A percentile compares a stretch with the other conserved stretches of the same genome.
Conservation (phyloP, 92 coral and sea anemone species). For the Epizoanthus illoricatus region DNA sequence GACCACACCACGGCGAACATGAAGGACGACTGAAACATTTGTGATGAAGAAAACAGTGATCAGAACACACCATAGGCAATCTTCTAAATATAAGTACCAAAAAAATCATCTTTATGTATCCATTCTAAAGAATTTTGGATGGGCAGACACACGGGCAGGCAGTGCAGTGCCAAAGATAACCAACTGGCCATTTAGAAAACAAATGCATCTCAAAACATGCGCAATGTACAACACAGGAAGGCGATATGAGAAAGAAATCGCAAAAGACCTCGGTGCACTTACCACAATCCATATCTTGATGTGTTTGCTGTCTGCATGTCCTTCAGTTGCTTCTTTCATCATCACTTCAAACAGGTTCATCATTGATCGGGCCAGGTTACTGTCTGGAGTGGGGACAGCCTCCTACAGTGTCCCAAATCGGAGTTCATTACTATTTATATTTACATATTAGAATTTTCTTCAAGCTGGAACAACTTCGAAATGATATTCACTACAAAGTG, state of each 20-base stretch:
- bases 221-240: neutral
- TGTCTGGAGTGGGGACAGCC: conserved; percentile 86
- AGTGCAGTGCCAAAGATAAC: no score
- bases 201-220: neutral
- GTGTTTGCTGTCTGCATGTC: conserved; percentile 73
- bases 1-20: conserved; percentile 97
- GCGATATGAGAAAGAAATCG: neutral
- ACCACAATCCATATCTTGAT: conserved; percentile 92
- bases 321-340: conserved; percentile 83
- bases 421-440: neutral
- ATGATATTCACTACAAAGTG: neutral
- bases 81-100: no score
- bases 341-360: conserved; percentile 98
- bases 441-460: neutral
- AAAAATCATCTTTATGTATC: no score
- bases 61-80: no score
- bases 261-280: conserved; percentile 29
- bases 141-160: no score
- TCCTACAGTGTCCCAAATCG: conserved; percentile 51
- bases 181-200: neutral
- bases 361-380: conserved; percentile 92
- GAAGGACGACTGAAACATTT: conserved; percentile 80
- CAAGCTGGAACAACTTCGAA: neutral
- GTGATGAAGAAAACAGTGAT: neutral
- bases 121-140: no score